Conservation (phyloP, 2,113 vertebrate species). For the Octodon degus region DNA sequence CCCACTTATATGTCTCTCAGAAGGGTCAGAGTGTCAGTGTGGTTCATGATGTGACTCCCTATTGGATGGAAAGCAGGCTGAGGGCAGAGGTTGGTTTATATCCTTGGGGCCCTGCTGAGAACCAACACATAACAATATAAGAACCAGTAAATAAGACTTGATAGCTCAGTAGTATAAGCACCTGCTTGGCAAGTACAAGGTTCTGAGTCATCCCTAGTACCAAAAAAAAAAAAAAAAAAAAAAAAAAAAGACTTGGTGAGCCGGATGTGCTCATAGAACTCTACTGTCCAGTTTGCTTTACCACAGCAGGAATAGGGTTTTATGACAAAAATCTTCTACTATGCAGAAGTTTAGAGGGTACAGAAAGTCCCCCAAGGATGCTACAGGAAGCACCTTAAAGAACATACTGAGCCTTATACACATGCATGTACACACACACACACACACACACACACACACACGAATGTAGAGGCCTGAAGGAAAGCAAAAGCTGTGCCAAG, state of each 20-base stretch:
- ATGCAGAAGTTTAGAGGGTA: neutral
- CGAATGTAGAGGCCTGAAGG: neutral
- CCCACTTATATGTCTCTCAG: neutral
- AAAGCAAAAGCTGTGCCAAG: neutral
- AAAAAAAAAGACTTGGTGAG: too few relatives aligned
- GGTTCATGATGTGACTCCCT: neutral
- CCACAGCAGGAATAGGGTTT: neutral
- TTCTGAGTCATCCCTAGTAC: too few relatives aligned
- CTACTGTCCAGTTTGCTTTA: neutral
- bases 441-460: neutral
- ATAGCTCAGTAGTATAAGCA: too few relatives aligned
- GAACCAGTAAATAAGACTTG: neutral
- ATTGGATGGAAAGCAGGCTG: neutral
- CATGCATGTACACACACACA: neutral
- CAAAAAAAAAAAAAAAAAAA: too few relatives aligned
- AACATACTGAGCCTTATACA: accelerated
- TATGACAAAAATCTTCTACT: neutral
- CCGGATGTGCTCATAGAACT: neutral
- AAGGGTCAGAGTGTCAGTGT: neutral
- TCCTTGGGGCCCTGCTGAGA: neutral
- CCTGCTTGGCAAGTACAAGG: too few relatives aligned
- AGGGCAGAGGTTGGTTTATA: neutral
- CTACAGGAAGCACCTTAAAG: neutral
- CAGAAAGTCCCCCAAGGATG: neutral
- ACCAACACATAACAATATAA: neutral